phyloP scores from a whole-genome alignment of 2,113 vertebrate species.

The Gopherus flavomarginatus region DNA sequence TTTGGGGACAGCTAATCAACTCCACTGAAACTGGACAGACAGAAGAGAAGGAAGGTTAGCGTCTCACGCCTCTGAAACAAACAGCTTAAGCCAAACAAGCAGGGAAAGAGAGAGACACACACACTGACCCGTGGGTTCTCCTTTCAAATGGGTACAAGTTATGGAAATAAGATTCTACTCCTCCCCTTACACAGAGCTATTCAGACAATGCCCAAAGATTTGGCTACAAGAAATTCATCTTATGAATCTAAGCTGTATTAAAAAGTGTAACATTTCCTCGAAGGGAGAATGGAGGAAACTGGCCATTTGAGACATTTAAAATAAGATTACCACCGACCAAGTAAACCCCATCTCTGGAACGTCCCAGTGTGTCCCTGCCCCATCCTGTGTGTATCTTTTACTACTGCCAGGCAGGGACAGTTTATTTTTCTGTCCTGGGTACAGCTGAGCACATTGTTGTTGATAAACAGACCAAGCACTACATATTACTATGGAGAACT shows the following conservation, averaged over 20 bases:
- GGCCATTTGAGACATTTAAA: background rate
- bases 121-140: background rate
- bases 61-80: background rate
- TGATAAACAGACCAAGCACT: background rate
- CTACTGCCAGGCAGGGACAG: background rate
- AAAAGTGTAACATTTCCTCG: background rate
- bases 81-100: background rate
- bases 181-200: background rate
- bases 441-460: background rate
- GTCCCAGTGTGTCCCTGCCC: background rate
- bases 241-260: background rate
- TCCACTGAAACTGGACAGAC: background rate
- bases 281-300: background rate
- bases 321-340: background rate
- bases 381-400: background rate
- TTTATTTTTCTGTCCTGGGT: background rate
- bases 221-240: background rate
- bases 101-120: background rate
- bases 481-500: background rate
- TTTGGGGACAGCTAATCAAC: background rate
- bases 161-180: background rate
- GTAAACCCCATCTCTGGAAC: background rate
- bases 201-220: background rate
- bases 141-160: background rate
- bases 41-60: background rate